Conservation (phyloP, 2,888 invertebrate genomes). For the Drosophila melanosoma region DNA sequence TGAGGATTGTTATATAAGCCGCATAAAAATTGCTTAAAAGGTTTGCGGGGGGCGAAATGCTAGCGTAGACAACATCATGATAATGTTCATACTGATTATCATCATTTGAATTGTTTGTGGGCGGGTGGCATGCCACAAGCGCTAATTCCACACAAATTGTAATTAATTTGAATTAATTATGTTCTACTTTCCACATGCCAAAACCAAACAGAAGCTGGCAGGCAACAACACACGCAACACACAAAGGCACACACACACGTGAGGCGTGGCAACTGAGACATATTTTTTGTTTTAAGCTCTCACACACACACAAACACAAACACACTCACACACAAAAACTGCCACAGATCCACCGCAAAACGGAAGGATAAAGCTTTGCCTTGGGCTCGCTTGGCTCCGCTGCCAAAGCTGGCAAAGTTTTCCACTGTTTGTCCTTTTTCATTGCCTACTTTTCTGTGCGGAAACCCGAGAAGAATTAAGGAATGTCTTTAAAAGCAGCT, state of each 20-base stretch:
- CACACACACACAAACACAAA: slow-evolving; percentile 9
- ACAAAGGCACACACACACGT: slow-evolving; percentile 32
- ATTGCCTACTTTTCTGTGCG: slow-evolving; percentile 42
- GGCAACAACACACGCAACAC: slow-evolving; percentile 17
- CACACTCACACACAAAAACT: not conserved
- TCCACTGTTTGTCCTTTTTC: slow-evolving; percentile 39
- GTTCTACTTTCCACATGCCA: slow-evolving; percentile 76
- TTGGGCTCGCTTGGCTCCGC: slow-evolving; percentile 15
- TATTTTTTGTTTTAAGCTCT: slow-evolving; percentile 50
- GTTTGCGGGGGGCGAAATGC: slow-evolving; percentile 23
- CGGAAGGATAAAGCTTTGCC: slow-evolving; percentile 55
- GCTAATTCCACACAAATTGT: slow-evolving; percentile 80
- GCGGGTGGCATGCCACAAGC: slow-evolving; percentile 66
- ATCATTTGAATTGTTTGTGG: slow-evolving; percentile 34
- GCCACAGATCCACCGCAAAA: slow-evolving; percentile 58
- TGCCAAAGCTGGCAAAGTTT: slow-evolving; percentile 31
- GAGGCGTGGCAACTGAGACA: slow-evolving; percentile 49
- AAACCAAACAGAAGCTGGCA: slow-evolving; percentile 57
- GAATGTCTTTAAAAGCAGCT: slow-evolving; percentile 21
- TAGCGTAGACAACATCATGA: slow-evolving; percentile 30
- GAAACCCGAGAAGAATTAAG: slow-evolving; percentile 11
- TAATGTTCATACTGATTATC: slow-evolving; percentile 22
- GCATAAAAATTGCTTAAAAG: slow-evolving; percentile 56
- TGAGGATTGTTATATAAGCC: slow-evolving; percentile 14
- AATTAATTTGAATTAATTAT: slow-evolving; percentile 83